These are phyloP conservation scores for Herpetotheres cachinnans DNA, from an alignment of 2,113 vertebrate species.

Conservation along the genomic window DNA sequence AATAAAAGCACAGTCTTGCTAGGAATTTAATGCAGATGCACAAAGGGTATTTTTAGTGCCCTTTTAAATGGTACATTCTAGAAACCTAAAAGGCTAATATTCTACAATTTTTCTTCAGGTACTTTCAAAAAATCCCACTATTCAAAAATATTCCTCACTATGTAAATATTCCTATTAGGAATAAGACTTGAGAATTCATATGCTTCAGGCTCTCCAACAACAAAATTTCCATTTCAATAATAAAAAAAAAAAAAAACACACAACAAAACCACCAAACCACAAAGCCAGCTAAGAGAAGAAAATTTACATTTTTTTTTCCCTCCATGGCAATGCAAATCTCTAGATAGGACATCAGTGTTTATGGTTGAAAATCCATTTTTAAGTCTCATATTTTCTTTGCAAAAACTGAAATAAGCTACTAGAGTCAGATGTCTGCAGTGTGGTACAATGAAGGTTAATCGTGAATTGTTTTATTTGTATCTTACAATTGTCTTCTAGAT, in stretches of 20 bases:
- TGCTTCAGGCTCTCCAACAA: background rate
- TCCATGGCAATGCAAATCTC: background rate
- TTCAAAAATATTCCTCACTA: background rate
- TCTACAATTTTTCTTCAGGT: background rate
- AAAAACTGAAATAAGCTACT: background rate
- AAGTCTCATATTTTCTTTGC: background rate
- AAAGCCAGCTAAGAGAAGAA: background rate
- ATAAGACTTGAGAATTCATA: background rate
- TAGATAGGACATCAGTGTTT: background rate
- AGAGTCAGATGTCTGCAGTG: background rate
- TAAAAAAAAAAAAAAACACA: background rate
- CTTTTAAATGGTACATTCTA: background rate
- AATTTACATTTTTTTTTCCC: background rate
- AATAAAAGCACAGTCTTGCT: background rate
- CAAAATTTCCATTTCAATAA: conserved; percentile 15
- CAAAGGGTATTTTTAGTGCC: background rate
- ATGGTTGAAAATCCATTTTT: background rate
- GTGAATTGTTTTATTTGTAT: background rate
- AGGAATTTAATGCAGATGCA: background rate
- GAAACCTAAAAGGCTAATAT: background rate
- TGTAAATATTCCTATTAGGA: background rate
- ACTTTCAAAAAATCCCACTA: background rate
- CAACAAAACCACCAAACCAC: background rate
- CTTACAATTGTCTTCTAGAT: background rate
- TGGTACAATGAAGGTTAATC: background rate